Evolutionary conservation across 2,797 vertebrate genomes (phyloP).

Genomic region (Adrianichthys oophorus): DNA sequence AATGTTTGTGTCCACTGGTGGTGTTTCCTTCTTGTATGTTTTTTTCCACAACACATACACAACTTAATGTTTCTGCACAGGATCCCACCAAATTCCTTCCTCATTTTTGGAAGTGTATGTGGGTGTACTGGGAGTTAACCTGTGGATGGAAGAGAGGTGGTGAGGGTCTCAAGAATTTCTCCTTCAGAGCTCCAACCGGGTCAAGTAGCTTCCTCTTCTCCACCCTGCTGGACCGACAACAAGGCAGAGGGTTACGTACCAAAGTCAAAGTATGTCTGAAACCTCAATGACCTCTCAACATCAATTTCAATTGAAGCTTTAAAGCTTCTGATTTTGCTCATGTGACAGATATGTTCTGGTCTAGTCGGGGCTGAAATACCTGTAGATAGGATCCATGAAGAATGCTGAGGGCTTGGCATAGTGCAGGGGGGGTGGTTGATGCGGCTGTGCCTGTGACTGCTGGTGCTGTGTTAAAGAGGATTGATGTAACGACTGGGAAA

Average conservation of each 20-base stretch:
- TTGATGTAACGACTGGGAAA: conserved; percentile 82
- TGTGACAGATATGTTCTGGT: conserved; percentile 35
- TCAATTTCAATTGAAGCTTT: not conserved
- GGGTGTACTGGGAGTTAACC: conserved; percentile 72
- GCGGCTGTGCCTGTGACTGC: conserved; percentile 78
- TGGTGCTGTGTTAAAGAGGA: conserved; percentile 73
- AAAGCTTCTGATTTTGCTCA: not conserved
- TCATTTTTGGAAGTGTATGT: conserved; percentile 10
- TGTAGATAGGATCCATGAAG: conserved; percentile 99
- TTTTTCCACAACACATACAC: conserved; percentile 27
- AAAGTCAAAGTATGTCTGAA: conserved; percentile 58
- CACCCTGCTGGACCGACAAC: conserved; percentile 98
- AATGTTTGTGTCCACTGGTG: conserved; percentile 37
- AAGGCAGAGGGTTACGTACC: conserved; percentile 97
- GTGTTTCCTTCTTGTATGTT: conserved; percentile 32
- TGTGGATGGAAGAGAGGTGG: conserved; percentile 95
- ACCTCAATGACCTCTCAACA: conserved; percentile 6
- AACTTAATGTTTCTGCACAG: conserved; percentile 26
- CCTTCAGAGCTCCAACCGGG: conserved; percentile 93
- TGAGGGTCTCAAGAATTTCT: conserved; percentile 94
- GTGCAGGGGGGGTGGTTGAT: conserved; percentile 91
- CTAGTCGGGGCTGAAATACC: conserved; percentile 88
- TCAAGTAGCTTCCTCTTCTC: conserved; percentile 99
- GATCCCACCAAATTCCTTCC: conserved; percentile 10
- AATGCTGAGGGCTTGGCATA: conserved; percentile 98